Conservation (phyloP, 2,888 invertebrate species). For the Actias luna region DNA sequence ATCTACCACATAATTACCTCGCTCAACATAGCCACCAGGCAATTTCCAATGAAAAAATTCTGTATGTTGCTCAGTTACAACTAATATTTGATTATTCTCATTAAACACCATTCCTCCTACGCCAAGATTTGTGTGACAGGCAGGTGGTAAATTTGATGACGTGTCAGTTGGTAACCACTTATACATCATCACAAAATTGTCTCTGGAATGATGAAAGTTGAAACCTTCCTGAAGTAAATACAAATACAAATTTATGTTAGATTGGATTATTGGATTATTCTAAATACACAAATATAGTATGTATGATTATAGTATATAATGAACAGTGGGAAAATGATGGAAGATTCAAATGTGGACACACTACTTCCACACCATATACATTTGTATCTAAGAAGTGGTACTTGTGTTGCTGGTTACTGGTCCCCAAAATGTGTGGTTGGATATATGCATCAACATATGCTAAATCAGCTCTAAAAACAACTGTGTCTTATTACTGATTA, state of each 20-base stretch:
- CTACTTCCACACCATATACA: neutral
- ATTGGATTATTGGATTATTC: neutral
- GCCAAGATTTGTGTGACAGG: slow-evolving; percentile 89
- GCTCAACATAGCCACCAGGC: slow-evolving; percentile 95
- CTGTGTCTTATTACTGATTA: too few relatives aligned
- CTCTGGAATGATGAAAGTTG: slow-evolving; percentile 92
- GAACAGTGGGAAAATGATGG: too few relatives aligned
- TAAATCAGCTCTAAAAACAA: too few relatives aligned
- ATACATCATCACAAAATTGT: slow-evolving; percentile 89
- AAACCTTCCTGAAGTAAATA: slow-evolving; percentile 85
- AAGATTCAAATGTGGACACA: neutral
- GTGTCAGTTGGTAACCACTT: slow-evolving; percentile 87
- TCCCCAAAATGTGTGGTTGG: too few relatives aligned
- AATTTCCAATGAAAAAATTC: slow-evolving; percentile 89
- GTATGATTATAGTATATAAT: neutral
- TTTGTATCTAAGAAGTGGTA: too few relatives aligned
- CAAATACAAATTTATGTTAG: neutral
- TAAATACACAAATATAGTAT: neutral
- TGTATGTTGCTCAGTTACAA: slow-evolving; percentile 88
- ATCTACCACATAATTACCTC: slow-evolving; percentile 77
- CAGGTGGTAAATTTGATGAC: slow-evolving; percentile 86
- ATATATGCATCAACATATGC: too few relatives aligned
- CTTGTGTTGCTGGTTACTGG: too few relatives aligned
- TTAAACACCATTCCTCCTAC: slow-evolving; percentile 94
- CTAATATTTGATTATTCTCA: slow-evolving; percentile 87